phyloP scores from a whole-genome alignment of 2,888 invertebrate genomes.

The Pycnomerus fuliginosus region DNA sequence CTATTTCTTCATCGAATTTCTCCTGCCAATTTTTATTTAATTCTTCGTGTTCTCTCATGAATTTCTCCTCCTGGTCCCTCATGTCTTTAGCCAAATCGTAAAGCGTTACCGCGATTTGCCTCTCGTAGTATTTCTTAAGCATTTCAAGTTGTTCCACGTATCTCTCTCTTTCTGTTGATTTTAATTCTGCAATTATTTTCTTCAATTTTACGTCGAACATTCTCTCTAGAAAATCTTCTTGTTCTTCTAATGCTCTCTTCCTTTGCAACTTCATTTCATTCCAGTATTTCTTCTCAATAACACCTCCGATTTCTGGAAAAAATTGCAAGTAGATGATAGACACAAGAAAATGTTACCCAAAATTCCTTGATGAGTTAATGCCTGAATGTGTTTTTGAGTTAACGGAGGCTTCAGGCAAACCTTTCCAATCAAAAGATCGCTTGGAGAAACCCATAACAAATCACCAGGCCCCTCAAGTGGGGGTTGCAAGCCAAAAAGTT shows the following conservation, averaged over 20 bases:
- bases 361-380: slow-evolving; percentile 51
- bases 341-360: slow-evolving; percentile 36
- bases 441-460: slow-evolving; percentile 52
- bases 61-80: background rate
- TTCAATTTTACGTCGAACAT: slow-evolving; percentile 18
- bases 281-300: slow-evolving; percentile 42
- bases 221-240: slow-evolving; percentile 29
- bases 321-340: background rate
- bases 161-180: slow-evolving; percentile 3
- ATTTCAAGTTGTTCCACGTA: slow-evolving; percentile 12
- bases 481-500: slow-evolving; percentile 43
- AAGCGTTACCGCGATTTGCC: slow-evolving; percentile 11
- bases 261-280: slow-evolving; percentile 43
- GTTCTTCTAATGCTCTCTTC: slow-evolving; percentile 39
- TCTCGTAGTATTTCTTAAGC: slow-evolving; percentile 28
- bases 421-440: slow-evolving; percentile 50
- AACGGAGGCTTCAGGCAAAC: slow-evolving; percentile 50
- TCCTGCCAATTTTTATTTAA: slow-evolving; percentile 28
- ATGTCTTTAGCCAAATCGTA: background rate
- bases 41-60: background rate
- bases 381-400: slow-evolving; percentile 48
- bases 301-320: slow-evolving; percentile 42
- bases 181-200: slow-evolving; percentile 5
- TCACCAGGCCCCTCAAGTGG: slow-evolving; percentile 46
- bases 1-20: slow-evolving; percentile 36